phyloP scores from a whole-genome alignment of 2,888 invertebrate genomes.

The Lasioglossum figueresi region DNA sequence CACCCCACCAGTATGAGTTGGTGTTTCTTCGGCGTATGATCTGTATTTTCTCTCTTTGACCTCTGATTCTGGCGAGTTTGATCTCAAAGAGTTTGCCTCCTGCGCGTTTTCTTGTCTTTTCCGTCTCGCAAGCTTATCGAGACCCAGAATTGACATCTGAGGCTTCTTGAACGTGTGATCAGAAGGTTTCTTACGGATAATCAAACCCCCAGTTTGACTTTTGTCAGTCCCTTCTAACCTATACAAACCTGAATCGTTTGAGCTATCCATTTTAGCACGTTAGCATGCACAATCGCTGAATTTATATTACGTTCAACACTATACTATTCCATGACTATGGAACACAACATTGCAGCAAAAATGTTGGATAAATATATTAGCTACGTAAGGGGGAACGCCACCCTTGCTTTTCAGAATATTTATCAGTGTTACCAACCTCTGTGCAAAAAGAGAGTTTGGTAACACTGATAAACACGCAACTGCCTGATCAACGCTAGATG shows the following conservation, averaged over 20 bases:
- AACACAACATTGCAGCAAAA: too few species aligned
- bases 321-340: too few species aligned
- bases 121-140: constrained; percentile 93
- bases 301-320: too few species aligned
- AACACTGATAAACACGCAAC: too few species aligned
- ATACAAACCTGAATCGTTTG: constrained; percentile 80
- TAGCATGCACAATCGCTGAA: too few species aligned
- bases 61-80: constrained; percentile 72
- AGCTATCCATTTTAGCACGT: constrained; percentile 63
- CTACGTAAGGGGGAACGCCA: too few species aligned
- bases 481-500: too few species aligned
- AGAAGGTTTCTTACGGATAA: constrained; percentile 83
- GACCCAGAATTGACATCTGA: constrained; percentile 90
- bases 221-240: constrained; percentile 83
- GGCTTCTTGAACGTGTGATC: constrained; percentile 90
- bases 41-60: constrained; percentile 89
- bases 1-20: constrained; percentile 97
- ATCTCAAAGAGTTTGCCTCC: constrained; percentile 73
- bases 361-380: too few species aligned
- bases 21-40: constrained; percentile 93
- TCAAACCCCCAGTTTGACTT: constrained; percentile 82
- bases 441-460: too few species aligned
- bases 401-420: too few species aligned
- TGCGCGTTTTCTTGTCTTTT: constrained; percentile 86
- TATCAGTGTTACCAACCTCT: too few species aligned